Conservation (phyloP, 2,113 vertebrate species). For the Chaetura pelagica region DNA sequence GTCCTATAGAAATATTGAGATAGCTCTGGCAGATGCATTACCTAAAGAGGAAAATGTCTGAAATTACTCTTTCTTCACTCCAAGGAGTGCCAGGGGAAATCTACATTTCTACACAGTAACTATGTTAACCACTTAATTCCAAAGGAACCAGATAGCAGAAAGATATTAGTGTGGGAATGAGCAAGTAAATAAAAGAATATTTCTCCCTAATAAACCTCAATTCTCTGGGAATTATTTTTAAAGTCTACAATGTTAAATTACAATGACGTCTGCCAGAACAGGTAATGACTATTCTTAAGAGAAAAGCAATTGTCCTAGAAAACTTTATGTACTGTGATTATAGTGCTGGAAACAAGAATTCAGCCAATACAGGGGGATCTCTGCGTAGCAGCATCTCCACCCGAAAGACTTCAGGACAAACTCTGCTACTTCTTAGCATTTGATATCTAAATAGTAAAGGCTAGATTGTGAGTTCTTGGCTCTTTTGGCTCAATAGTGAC, state of each 20-base stretch:
- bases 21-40: slow-evolving; percentile 25
- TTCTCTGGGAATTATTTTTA: slow-evolving; percentile 53
- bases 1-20: slow-evolving; percentile 29
- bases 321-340: background rate
- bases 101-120: slow-evolving; percentile 10
- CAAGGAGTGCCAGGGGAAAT: slow-evolving; percentile 36
- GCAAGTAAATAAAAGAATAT: slow-evolving; percentile 65
- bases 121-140: slow-evolving; percentile 34
- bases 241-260: slow-evolving; percentile 30
- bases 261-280: slow-evolving; percentile 23
- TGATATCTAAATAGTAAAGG: background rate
- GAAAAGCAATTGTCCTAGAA: slow-evolving; percentile 51
- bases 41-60: slow-evolving; percentile 24
- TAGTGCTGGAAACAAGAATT: background rate
- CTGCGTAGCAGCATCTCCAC: background rate
- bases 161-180: slow-evolving; percentile 50
- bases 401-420: background rate
- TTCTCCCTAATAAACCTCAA: slow-evolving; percentile 43
- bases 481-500: background rate
- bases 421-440: background rate
- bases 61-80: slow-evolving; percentile 33
- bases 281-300: slow-evolving; percentile 47
- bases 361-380: background rate
- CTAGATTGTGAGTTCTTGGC: background rate
- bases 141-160: slow-evolving; percentile 40